Evolutionary conservation across 1,140 invertebrate genomes (phyloP), one percentile per base, ranked within the genome.

Genomic region (Trachymyrmex septentrionalis): DNA sequence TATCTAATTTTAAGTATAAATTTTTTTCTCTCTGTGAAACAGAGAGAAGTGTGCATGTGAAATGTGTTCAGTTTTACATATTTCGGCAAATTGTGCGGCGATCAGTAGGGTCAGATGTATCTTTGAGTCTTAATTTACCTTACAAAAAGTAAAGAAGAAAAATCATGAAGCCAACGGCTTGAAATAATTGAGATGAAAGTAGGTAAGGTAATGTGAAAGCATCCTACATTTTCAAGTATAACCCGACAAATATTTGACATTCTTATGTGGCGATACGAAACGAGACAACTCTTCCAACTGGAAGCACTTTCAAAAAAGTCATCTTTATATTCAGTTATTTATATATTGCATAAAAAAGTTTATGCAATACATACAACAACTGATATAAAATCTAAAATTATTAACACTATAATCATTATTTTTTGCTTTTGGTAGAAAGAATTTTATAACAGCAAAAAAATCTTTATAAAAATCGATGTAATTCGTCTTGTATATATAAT

Each of bases 161-260:
- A 44, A 12, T 30, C 14, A 24, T 4, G 2, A 71, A 81, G 12
- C 0, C 0, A 57, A 57, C 9, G 16, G 69, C 2, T 12, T 7
- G 14, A 72, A 55, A 55, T 71, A 27, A 57, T 19, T 19, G 27
- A 57, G 14, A 67, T 82, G 30, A 82, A 82, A 82, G 50, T 72
- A 72, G 66, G 78, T 72, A 44, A 82, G 66, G 78, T 72, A 44
- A 72, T 7, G 48, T 82, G 50, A 82, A 82, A 82, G 67, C 10
- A 69, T 9, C 34, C 57, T 77, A 61, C 34, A 44, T 77, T 30
- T 27, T 27, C 7, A 64, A 2, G 6, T 48, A 27, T 77, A 63
- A n/a, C n/a, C 2, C 19, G 16, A 30, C 16, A 66, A 66, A 50
- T 27, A 4, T 0, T 10, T 27, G n/a, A 19, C 30, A 53, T 30